Evolutionary conservation across 1,140 invertebrate genomes (phyloP).

Genomic region (Goniozus legneri): DNA sequence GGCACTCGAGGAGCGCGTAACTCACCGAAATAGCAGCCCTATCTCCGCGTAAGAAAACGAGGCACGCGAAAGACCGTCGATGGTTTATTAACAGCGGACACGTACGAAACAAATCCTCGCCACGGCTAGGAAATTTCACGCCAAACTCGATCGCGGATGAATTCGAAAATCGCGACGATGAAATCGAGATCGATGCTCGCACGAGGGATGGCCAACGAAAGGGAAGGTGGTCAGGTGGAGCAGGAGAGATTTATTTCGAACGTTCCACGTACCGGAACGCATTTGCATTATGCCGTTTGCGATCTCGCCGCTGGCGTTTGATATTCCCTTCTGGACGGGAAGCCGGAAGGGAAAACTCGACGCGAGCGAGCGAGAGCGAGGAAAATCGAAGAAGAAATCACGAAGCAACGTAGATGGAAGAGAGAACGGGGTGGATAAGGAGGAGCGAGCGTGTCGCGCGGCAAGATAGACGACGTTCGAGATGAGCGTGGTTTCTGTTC

Average conservation of each 20-base stretch:
- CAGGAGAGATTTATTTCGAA: neutral
- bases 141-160: too few species aligned
- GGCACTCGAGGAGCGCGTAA: too few species aligned
- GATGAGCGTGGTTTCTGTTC: constrained; percentile 18
- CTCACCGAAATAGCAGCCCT: too few species aligned
- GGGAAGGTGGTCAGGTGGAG: neutral
- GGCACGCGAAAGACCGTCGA: too few species aligned
- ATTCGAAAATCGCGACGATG: too few species aligned
- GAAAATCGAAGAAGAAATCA: too few species aligned
- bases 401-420: neutral
- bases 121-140: too few species aligned
- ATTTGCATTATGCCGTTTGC: neutral
- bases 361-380: too few species aligned
- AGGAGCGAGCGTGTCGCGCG: neutral
- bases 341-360: neutral
- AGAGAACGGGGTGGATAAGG: neutral
- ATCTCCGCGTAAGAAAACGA: too few species aligned
- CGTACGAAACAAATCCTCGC: too few species aligned
- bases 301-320: too few species aligned
- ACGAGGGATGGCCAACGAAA: neutral
- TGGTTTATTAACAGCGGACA: too few species aligned
- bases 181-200: neutral
- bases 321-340: neutral
- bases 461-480: neutral
- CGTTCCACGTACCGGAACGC: neutral